These are phyloP conservation scores for Nannobrachium achirus DNA, from an alignment of 2,113 vertebrate species.

Conservation along the genomic window DNA sequence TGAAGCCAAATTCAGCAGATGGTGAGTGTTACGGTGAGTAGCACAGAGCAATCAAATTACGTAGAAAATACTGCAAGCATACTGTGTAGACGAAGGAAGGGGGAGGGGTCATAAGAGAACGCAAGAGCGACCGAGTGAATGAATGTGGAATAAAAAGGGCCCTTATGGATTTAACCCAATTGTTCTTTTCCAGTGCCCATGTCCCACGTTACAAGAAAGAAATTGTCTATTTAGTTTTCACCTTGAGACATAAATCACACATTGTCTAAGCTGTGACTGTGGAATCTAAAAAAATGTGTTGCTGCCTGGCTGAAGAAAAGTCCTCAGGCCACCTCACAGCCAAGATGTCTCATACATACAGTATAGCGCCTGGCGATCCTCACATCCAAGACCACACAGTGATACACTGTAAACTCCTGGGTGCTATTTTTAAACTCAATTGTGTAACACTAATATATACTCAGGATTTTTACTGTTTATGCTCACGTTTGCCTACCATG, in stretches of 20 bases:
- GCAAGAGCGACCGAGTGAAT: conserved; percentile 17
- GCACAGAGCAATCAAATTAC: conserved; percentile 54
- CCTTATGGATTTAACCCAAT: conserved; percentile 33
- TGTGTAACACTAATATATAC: too few species aligned
- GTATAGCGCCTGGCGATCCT: conserved; percentile 29
- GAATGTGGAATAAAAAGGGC: conserved; percentile 43
- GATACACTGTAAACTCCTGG: background rate
- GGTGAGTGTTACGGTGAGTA: conserved; percentile 51
- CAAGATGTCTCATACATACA: conserved; percentile 4
- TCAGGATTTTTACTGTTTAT: background rate
- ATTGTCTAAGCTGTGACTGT: background rate
- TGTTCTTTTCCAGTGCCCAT: conserved; percentile 29
- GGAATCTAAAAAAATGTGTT: conserved; percentile 30
- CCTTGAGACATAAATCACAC: background rate
- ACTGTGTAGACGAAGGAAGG: background rate
- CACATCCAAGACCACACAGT: conserved; percentile 49
- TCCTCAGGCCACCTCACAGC: conserved; percentile 20
- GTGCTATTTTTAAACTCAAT: too few species aligned
- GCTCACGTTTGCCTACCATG: conserved; percentile 31
- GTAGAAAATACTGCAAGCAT: conserved; percentile 51
- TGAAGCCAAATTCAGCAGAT: conserved; percentile 69
- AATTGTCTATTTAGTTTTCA: background rate
- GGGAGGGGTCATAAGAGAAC: background rate
- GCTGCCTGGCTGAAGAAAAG: conserved; percentile 24
- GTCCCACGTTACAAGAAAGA: background rate